Conservation (phyloP, 2,888 invertebrate genomes). For the Steromphala cineraria region DNA sequence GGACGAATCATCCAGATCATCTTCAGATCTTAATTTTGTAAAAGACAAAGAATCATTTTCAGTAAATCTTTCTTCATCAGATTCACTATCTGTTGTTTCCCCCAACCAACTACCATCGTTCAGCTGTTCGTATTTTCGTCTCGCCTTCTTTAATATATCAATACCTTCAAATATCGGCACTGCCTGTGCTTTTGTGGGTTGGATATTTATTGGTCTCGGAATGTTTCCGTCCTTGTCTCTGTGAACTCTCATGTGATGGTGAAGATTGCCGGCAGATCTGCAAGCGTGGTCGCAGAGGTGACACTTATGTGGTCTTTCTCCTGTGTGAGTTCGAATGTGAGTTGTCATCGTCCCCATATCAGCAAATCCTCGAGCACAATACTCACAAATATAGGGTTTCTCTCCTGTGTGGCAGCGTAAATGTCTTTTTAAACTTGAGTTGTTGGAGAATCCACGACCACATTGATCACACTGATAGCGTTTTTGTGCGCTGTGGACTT, state of each 20-base stretch:
- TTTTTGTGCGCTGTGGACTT: neutral
- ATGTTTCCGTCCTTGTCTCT: neutral
- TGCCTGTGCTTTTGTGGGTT: too few relatives aligned
- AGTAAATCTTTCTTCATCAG: too few relatives aligned
- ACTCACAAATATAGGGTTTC: neutral
- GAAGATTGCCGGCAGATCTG: neutral
- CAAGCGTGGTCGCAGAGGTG: neutral
- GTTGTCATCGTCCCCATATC: neutral
- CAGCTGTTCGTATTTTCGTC: too few relatives aligned
- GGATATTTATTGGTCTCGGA: too few relatives aligned
- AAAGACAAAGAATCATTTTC: too few relatives aligned
- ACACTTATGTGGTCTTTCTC: neutral
- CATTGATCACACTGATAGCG: neutral
- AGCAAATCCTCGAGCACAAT: neutral
- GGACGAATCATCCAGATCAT: too few relatives aligned
- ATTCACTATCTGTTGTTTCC: too few relatives aligned
- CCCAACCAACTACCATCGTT: too few relatives aligned
- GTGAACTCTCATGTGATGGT: neutral
- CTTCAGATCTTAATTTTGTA: too few relatives aligned
- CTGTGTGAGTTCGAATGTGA: neutral
- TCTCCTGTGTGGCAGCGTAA: neutral
- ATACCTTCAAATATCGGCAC: too few relatives aligned
- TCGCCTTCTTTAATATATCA: too few relatives aligned
- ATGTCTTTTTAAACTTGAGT: neutral
- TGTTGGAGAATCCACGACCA: neutral